These are phyloP conservation scores for Rhagonycha lutea DNA, from an alignment of 2,888 invertebrate genomes.

Conservation along the genomic window DNA sequence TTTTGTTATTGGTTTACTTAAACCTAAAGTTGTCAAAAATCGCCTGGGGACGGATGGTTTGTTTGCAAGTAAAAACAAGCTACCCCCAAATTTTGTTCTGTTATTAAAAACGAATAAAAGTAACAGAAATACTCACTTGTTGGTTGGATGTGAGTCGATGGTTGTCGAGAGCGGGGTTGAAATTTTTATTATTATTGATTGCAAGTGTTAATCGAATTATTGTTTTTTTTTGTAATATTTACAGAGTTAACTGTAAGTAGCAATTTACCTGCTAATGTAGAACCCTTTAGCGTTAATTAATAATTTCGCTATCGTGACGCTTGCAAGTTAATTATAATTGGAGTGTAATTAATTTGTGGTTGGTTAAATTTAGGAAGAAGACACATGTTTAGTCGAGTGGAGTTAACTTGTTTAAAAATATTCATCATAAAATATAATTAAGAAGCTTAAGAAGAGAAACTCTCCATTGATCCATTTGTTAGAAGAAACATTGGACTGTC, in stretches of 20 bases:
- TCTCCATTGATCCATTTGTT: constrained; percentile 4
- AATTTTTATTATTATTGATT: too few species aligned
- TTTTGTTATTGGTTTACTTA: too few species aligned
- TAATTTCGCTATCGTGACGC: background rate
- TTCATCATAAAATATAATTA: background rate
- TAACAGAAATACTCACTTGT: background rate
- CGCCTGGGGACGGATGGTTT: too few species aligned
- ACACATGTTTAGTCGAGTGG: background rate
- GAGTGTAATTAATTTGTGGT: background rate
- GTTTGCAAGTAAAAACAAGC: background rate
- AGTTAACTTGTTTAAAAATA: background rate
- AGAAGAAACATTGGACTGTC: background rate
- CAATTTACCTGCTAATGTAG: background rate
- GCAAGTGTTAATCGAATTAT: too few species aligned
- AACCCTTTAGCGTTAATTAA: background rate
- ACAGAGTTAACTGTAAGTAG: background rate
- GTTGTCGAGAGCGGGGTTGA: too few species aligned
- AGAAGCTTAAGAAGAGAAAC: background rate
- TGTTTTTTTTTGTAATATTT: background rate
- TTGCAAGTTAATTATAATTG: background rate
- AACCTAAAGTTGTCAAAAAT: too few species aligned
- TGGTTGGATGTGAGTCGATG: background rate
- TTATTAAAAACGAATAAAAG: background rate
- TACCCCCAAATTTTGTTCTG: background rate
- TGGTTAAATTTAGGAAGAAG: background rate